Evolutionary conservation across 2,888 invertebrate genomes (phyloP), one percentile per base, ranked within the genome.

Genomic region (Eledone cirrhosa): DNA sequence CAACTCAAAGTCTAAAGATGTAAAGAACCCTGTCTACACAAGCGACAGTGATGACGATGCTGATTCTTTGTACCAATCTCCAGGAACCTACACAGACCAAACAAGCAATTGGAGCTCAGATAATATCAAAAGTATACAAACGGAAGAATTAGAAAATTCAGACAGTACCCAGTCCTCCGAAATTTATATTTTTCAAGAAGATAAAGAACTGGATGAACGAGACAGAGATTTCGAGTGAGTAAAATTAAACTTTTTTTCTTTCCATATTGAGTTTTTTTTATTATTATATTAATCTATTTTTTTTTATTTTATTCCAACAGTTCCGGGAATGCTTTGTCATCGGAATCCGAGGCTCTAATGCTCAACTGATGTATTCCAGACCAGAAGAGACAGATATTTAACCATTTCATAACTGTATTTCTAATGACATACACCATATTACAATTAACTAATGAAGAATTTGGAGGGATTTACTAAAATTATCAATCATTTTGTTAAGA

Each of bases 11-110:
- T 11, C 48, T 14, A 76, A 76, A 11, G 48, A 47, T 16, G 48
- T 76, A 13, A 47, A 76, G 27, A 76, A 76, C 22, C 76, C 76
- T 0, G 48, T 76, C 47, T 76, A 76, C 14, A 48, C 76, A n/a
- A 76, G 76, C 8, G 76, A 76, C 19, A 24, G 24, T 24, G 76
- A 27, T 48, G 75, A 72, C 8, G 63, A 72, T 41, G 41, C 72
- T 2, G 72, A 72, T 41, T 72, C 72, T 5, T n/a, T 31, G 22
- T 33, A 72, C 29, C 72, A 24, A 22, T 72, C 72, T n/a, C 22
- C 41, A 13, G n/a, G 72, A 14, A 72, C 27, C 5, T 41, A 72
- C n/a, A 41, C 72, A 13, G 41, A 72, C 29, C 41, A 72, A 22
- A 72, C 31, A 4, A 72, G 72, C 22, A 72, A 41, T 22, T 72